Percentiles rank a stretch among this genome's conserved stretches.
Conservation (phyloP, 2,797 vertebrate genomes). For the Phrynocephalus forsythii region DNA sequence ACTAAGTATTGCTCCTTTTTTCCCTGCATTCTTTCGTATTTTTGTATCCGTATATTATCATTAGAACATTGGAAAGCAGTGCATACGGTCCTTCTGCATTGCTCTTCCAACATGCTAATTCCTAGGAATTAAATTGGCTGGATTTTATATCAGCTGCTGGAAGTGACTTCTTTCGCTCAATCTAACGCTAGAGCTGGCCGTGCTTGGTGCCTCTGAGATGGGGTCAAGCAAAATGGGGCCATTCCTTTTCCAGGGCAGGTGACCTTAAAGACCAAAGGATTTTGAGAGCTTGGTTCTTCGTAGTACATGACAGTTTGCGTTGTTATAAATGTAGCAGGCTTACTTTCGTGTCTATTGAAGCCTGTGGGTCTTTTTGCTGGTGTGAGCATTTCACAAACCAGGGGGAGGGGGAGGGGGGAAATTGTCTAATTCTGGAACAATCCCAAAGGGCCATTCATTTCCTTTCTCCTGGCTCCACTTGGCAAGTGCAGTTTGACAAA, state of each 20-base stretch:
- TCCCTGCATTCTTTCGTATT: too few relatives aligned
- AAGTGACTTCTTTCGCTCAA: too few relatives aligned
- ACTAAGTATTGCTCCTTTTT: too few relatives aligned
- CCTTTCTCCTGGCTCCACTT: constrained; percentile 28
- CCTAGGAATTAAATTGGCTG: too few relatives aligned
- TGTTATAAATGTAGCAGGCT: neutral
- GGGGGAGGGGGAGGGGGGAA: too few relatives aligned
- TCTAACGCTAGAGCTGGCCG: neutral
- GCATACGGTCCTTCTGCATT: too few relatives aligned
- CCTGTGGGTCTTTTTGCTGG: neutral
- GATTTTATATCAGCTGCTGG: neutral
- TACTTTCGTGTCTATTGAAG: constrained; percentile 7
- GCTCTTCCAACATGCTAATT: too few relatives aligned
- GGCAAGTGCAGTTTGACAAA: constrained; percentile 28
- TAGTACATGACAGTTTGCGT: neutral
- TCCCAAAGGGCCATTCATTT: constrained; percentile 43
- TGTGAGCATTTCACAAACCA: constrained; percentile 12
- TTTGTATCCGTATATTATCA: too few relatives aligned
- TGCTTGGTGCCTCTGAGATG: neutral
- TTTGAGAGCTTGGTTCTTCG: neutral
- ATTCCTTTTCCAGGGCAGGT: neutral
- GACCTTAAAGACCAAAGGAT: neutral
- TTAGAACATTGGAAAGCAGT: too few relatives aligned
- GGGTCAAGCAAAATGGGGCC: neutral
- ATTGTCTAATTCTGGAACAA: constrained; percentile 3